These are phyloP conservation scores for Theonella swinhoei DNA, from an alignment of 37 sponge, comb jelly and placozoan genomes.

Conservation along the genomic window DNA sequence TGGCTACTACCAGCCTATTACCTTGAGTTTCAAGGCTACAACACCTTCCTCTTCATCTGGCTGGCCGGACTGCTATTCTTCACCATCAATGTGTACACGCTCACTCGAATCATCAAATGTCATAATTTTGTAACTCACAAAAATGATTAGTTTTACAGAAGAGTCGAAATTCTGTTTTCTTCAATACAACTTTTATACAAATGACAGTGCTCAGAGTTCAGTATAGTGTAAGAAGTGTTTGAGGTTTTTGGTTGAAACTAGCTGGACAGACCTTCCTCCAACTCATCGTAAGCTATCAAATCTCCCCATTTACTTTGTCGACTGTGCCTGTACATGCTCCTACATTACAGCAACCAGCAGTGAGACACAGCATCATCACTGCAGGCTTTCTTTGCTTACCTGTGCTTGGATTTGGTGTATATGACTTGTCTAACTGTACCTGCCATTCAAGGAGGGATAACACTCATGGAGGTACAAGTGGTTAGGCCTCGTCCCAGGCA, in stretches of 20 bases:
- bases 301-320: conserved; percentile 38
- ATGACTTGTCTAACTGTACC: neutral
- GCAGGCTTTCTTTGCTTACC: neutral
- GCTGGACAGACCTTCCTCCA: neutral
- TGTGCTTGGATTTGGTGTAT: conserved; percentile 30
- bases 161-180: too few relatives aligned
- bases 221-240: too few relatives aligned
- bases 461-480: neutral
- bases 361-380: neutral
- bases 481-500: neutral
- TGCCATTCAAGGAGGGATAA: neutral
- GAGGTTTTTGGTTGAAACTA: too few relatives aligned
- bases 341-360: too few relatives aligned
- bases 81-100: conserved; percentile 45
- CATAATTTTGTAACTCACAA: conserved; percentile 13
- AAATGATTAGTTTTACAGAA: too few relatives aligned
- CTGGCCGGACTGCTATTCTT: conserved; percentile 84
- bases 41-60: conserved; percentile 84
- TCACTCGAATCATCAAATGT: conserved; percentile 8
- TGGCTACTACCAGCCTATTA: conserved; percentile 93
- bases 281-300: neutral
- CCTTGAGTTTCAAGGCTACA: conserved; percentile 90
- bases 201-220: too few relatives aligned
- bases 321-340: conserved; percentile 29
- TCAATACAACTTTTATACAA: too few relatives aligned